These are phyloP conservation scores for Sminthopsis crassicaudata DNA, from an alignment of 2,113 vertebrate genomes.

Conservation along the genomic window DNA sequence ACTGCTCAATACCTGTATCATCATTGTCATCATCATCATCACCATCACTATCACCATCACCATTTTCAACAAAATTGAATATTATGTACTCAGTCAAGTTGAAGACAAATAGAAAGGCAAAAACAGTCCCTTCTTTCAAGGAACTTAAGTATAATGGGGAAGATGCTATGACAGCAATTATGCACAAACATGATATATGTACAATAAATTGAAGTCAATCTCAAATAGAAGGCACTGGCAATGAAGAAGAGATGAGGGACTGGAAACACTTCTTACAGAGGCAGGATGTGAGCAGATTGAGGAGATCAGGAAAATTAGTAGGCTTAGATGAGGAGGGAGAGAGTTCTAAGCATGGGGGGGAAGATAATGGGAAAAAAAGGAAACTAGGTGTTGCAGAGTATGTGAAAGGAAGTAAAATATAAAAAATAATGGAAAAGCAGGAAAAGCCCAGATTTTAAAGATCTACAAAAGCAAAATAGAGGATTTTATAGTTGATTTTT, in stretches of 20 bases:
- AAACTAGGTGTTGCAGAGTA: not conserved
- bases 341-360: not conserved
- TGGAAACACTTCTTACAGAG: not conserved
- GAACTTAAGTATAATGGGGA: not conserved
- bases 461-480: not conserved
- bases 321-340: not conserved
- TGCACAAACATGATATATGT: not conserved
- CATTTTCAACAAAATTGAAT: not conserved
- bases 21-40: not conserved
- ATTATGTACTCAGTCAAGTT: not conserved
- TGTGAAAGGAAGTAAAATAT: not conserved
- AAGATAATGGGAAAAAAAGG: not conserved
- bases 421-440: not conserved
- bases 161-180: not conserved
- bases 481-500: not conserved
- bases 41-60: no score
- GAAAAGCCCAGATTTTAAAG: not conserved
- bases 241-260: not conserved
- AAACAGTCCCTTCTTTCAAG: not conserved
- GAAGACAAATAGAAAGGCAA: not conserved
- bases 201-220: not conserved
- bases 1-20: not conserved
- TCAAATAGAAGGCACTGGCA: not conserved
- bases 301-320: not conserved
- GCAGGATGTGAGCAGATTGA: not conserved